Evolutionary conservation across 2,797 vertebrate genomes (phyloP).

Genomic region (Anguilla anguilla): DNA sequence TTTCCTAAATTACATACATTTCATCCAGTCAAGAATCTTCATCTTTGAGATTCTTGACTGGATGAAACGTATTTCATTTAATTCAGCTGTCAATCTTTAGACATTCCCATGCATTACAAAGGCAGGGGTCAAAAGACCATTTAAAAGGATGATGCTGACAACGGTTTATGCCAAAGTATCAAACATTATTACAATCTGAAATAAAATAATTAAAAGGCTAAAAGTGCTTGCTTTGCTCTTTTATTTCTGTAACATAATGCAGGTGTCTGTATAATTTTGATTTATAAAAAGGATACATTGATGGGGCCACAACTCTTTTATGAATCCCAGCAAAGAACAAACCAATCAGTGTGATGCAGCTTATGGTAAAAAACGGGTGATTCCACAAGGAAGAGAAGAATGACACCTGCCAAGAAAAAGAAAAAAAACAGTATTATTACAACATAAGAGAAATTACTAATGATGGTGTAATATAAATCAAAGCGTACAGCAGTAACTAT

Average conservation of each 20-base stretch:
- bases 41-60: background rate
- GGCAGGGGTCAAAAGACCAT: background rate
- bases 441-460: background rate
- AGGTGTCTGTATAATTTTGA: slow-evolving; percentile 3
- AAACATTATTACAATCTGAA: background rate
- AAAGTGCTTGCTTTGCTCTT: background rate
- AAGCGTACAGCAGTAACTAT: background rate
- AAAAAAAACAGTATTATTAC: slow-evolving; percentile 34
- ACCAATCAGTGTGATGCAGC: slow-evolving; percentile 96
- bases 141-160: background rate
- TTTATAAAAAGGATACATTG: slow-evolving; percentile 91
- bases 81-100: background rate
- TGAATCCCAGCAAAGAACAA: slow-evolving; percentile 99
- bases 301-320: slow-evolving; percentile 96
- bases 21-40: background rate
- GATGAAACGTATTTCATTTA: background rate
- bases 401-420: slow-evolving; percentile 79
- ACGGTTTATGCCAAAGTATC: background rate
- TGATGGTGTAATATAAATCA: background rate
- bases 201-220: background rate
- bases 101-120: background rate
- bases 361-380: slow-evolving; percentile 98
- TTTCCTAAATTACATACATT: too few relatives aligned
- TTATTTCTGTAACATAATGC: background rate
- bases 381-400: slow-evolving; percentile 99